Evolutionary conservation across 2,113 vertebrate species (phyloP).

Genomic region (Pithys albifrons): DNA sequence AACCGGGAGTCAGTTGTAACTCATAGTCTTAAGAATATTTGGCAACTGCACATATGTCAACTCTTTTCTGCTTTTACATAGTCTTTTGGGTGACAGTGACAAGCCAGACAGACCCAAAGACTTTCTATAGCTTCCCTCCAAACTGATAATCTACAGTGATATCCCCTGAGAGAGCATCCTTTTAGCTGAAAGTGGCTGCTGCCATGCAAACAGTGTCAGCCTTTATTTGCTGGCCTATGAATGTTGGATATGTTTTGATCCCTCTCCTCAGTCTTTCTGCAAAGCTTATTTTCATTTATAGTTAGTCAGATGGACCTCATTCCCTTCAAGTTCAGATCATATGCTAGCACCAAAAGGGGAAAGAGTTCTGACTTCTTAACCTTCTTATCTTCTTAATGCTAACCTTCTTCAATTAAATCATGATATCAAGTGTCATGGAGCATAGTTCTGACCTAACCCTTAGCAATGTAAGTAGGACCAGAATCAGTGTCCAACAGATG

Average conservation of each 20-base stretch:
- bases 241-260: background rate
- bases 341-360: background rate
- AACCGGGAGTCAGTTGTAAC: background rate
- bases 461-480: background rate
- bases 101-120: background rate
- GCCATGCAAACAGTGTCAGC: background rate
- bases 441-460: background rate
- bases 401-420: background rate
- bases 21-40: background rate
- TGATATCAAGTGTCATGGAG: background rate
- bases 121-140: background rate
- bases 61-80: background rate
- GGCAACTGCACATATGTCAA: accelerated
- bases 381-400: background rate
- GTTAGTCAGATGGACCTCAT: background rate
- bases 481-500: background rate
- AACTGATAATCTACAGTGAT: background rate
- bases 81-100: background rate
- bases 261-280: background rate
- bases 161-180: accelerated
- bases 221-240: background rate
- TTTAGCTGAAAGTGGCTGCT: background rate
- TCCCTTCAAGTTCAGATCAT: background rate
- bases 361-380: background rate
- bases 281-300: background rate